Evolutionary conservation across 2,888 invertebrate species (phyloP).

Genomic region (Philereme vetulata): DNA sequence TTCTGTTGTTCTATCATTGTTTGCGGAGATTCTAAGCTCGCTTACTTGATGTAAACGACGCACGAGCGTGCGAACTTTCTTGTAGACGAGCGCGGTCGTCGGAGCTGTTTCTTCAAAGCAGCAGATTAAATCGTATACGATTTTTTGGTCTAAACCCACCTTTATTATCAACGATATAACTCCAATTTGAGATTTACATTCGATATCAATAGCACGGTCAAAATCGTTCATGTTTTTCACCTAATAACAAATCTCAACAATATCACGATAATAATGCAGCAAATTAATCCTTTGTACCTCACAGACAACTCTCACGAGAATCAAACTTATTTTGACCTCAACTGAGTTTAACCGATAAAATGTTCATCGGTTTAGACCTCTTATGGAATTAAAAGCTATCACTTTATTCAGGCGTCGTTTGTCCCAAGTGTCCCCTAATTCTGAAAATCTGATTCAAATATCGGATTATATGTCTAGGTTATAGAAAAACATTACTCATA

Average conservation of each 20-base stretch:
- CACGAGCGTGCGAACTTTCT: too few relatives aligned
- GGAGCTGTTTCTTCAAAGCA: too few relatives aligned
- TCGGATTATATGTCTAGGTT: slow-evolving; percentile 16
- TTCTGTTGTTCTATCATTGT: too few relatives aligned
- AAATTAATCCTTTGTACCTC: slow-evolving; percentile 15
- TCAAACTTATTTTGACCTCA: slow-evolving; percentile 21
- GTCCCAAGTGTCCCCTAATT: slow-evolving; percentile 30
- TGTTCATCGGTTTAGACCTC: slow-evolving; percentile 27
- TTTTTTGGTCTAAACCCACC: too few relatives aligned
- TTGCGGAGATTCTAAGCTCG: too few relatives aligned
- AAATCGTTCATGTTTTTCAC: too few relatives aligned
- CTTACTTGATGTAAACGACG: too few relatives aligned
- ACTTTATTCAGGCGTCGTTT: slow-evolving; percentile 27
- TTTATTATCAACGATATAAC: too few relatives aligned
- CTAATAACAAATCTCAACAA: neutral
- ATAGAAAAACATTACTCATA: neutral
- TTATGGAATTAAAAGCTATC: slow-evolving; percentile 30
- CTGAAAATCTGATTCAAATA: slow-evolving; percentile 27
- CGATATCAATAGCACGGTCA: too few relatives aligned
- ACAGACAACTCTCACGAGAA: slow-evolving; percentile 21
- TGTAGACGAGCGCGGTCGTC: too few relatives aligned
- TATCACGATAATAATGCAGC: slow-evolving; percentile 7
- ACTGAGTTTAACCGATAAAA: slow-evolving; percentile 15
- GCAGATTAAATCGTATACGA: too few relatives aligned
- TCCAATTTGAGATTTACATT: too few relatives aligned